A percentile compares a stretch with the other conserved stretches of the same genome.
Conservation (phyloP, 2,113 vertebrate genomes). For the Nerophis ophidion region DNA sequence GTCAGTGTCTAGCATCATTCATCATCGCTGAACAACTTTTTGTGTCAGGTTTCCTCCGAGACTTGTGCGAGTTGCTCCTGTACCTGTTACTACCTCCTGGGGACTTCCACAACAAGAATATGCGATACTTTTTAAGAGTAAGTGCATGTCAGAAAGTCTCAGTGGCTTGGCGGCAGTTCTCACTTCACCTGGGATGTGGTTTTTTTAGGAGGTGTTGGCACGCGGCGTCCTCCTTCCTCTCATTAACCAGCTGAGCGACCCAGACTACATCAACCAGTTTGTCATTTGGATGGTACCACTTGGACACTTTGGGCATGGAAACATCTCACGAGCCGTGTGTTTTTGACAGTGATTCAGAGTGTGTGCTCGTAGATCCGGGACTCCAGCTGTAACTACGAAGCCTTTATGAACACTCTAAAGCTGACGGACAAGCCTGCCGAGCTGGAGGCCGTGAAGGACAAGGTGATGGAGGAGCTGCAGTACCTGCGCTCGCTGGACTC, state of each 20-base stretch:
- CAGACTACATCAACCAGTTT: constrained; percentile 99
- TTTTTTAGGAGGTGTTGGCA: constrained; percentile 89
- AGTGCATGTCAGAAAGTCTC: constrained; percentile 35
- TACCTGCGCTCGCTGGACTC: constrained; percentile 97
- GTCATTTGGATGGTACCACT: constrained; percentile 97
- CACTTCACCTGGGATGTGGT: constrained; percentile 8
- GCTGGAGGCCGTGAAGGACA: constrained; percentile 95
- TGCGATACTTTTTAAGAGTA: constrained; percentile 99
- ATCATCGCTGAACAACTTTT: constrained; percentile 9
- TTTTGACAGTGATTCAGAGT: background rate
- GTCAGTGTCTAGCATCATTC: too few species aligned
- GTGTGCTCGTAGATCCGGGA: constrained; percentile 81
- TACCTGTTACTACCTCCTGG: constrained; percentile 99
- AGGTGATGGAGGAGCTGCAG: constrained; percentile 93
- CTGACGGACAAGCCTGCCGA: constrained; percentile 89
- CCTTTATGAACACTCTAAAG: constrained; percentile 99
- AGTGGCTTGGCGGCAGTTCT: background rate
- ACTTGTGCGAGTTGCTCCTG: constrained; percentile 96
- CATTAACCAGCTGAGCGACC: constrained; percentile 98
- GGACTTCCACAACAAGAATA: constrained; percentile 99
- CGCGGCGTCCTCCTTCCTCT: constrained; percentile 95
- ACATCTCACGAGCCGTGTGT: background rate
- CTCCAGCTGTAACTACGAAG: constrained; percentile 97
- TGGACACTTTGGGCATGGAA: background rate
- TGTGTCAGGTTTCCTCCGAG: constrained; percentile 87